Evolutionary conservation across 2,888 invertebrate species (phyloP).

Genomic region (Cosmia pyralina): DNA sequence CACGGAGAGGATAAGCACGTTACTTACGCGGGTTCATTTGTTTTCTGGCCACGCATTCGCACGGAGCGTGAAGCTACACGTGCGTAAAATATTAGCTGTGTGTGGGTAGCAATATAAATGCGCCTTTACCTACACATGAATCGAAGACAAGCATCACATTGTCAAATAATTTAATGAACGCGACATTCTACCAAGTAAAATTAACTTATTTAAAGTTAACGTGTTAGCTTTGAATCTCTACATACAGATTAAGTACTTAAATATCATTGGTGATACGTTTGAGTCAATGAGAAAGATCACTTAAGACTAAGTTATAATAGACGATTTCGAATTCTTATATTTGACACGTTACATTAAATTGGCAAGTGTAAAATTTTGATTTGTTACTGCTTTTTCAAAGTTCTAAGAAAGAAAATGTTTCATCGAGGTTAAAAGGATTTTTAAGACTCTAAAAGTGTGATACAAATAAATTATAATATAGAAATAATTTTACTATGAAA

Average conservation of each 20-base stretch:
- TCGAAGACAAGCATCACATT: slow-evolving; percentile 16
- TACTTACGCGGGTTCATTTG: not conserved
- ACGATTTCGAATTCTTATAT: slow-evolving; percentile 58
- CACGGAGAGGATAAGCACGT: not conserved
- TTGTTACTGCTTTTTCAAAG: slow-evolving; percentile 25
- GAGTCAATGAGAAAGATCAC: slow-evolving; percentile 65
- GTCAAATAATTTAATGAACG: slow-evolving; percentile 25
- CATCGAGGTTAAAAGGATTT: no score
- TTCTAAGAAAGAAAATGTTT: slow-evolving; percentile 14
- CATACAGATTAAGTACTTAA: slow-evolving; percentile 69
- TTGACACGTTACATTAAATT: slow-evolving; percentile 62
- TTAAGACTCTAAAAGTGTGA: not conserved
- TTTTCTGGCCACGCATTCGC: not conserved
- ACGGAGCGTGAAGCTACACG: not conserved
- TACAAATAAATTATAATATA: not conserved
- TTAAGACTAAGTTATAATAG: slow-evolving; percentile 62
- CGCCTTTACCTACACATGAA: not conserved
- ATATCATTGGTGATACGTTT: slow-evolving; percentile 69
- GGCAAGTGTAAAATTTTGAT: slow-evolving; percentile 67
- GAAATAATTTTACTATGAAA: not conserved
- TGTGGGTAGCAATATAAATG: not conserved
- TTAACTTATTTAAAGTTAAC: slow-evolving; percentile 31
- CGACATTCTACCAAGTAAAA: slow-evolving; percentile 24
- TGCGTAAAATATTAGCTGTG: not conserved
- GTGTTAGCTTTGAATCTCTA: slow-evolving; percentile 41